A percentile compares a stretch with the other conserved stretches of the same genome.
These are phyloP conservation scores for Spodoptera litura DNA, from an alignment of 1,140 invertebrate species.

Conservation along the genomic window DNA sequence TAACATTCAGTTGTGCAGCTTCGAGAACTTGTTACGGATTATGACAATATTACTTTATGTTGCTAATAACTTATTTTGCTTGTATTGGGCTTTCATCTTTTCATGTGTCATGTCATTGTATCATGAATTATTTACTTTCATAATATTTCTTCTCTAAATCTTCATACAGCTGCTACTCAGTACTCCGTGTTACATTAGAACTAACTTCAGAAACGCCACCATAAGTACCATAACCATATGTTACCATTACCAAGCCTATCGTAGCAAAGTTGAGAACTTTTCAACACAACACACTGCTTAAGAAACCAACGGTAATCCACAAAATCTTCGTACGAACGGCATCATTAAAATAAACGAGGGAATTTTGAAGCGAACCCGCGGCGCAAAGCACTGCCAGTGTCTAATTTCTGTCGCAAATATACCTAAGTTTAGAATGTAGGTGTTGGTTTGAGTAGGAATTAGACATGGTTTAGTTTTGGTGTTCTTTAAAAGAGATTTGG, in stretches of 20 bases:
- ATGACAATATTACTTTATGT: too few species aligned
- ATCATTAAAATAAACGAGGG: conserved; percentile 38
- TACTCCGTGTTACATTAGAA: not conserved
- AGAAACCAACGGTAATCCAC: conserved; percentile 1
- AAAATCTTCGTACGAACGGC: conserved; percentile 14
- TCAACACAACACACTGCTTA: conserved; percentile 12
- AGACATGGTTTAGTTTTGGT: not conserved
- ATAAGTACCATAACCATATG: too few species aligned
- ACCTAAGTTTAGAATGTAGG: not conserved
- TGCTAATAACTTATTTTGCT: too few species aligned
- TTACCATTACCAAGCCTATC: too few species aligned
- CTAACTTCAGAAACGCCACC: not conserved
- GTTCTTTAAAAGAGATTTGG: too few species aligned
- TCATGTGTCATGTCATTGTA: too few species aligned
- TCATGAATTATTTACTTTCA: too few species aligned
- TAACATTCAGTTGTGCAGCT: too few species aligned
- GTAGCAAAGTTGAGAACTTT: conserved; percentile 2
- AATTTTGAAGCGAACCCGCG: conserved; percentile 32
- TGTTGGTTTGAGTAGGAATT: not conserved
- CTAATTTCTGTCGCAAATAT: conserved; percentile 30
- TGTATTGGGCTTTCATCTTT: too few species aligned
- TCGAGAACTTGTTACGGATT: too few species aligned
- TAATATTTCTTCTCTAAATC: too few species aligned
- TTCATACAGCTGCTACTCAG: too few species aligned
- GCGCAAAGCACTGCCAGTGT: conserved; percentile 20